A percentile compares a stretch with the other conserved stretches of the same genome.
Evolutionary conservation across 1,140 invertebrate genomes (phyloP).

Genomic region (Drosophila paulistorum): DNA sequence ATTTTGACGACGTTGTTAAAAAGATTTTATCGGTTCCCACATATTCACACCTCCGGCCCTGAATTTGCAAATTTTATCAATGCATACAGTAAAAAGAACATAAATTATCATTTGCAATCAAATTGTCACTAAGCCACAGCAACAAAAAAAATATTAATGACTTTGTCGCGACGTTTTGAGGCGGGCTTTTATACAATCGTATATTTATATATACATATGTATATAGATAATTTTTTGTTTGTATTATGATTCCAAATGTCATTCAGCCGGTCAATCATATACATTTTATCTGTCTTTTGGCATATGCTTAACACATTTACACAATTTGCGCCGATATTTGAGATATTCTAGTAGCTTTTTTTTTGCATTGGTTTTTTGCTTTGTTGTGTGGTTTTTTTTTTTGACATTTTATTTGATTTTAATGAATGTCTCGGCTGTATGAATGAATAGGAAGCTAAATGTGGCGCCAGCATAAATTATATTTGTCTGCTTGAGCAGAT

Average conservation of each 20-base stretch:
- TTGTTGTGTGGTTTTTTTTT: slow-evolving; percentile 22
- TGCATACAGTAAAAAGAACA: slow-evolving; percentile 38
- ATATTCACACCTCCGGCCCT: neutral
- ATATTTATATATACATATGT: slow-evolving; percentile 20
- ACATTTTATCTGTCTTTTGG: slow-evolving; percentile 19
- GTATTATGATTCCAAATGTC: neutral
- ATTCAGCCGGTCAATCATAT: slow-evolving; percentile 8
- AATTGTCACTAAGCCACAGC: slow-evolving; percentile 9
- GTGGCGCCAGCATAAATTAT: slow-evolving; percentile 57
- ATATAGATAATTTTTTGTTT: neutral
- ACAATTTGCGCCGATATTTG: slow-evolving; percentile 26
- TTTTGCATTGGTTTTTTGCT: slow-evolving; percentile 17
- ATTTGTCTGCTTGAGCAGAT: neutral
- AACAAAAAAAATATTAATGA: slow-evolving; percentile 45
- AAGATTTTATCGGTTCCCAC: neutral
- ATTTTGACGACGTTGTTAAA: neutral
- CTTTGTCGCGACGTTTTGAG: slow-evolving; percentile 23
- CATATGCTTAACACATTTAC: slow-evolving; percentile 61
- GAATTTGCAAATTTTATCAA: slow-evolving; percentile 38
- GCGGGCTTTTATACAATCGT: slow-evolving; percentile 1
- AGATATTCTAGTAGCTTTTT: slow-evolving; percentile 11
- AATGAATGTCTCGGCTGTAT: slow-evolving; percentile 34
- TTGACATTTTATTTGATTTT: slow-evolving; percentile 45
- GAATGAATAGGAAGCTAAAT: slow-evolving; percentile 23
- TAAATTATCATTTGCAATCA: slow-evolving; percentile 60